These are phyloP conservation scores for Heliocidaris tuberculata DNA, from an alignment of 35 echinoderm and acorn worm genomes.

Conservation along the genomic window DNA sequence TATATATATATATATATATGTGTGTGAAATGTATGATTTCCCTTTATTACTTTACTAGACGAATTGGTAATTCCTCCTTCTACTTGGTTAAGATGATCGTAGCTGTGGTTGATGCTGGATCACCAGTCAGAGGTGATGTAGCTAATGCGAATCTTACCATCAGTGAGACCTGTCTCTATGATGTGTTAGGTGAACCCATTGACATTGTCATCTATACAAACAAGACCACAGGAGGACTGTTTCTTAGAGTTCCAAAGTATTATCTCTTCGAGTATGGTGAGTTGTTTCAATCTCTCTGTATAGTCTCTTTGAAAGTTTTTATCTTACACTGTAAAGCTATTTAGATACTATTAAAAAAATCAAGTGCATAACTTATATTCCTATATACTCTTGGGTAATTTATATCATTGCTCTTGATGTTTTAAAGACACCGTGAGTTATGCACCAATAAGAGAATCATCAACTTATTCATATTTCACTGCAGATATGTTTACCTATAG, in stretches of 20 bases:
- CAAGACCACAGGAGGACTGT: constrained; percentile 58
- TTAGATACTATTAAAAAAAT: too few relatives aligned
- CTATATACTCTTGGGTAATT: too few relatives aligned
- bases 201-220: constrained; percentile 48
- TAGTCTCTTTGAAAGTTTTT: too few relatives aligned
- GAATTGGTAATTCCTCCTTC: constrained; percentile 58
- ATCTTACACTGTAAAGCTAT: too few relatives aligned
- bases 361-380: too few relatives aligned
- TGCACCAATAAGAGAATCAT: too few relatives aligned
- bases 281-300: background rate
- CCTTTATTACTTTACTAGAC: background rate
- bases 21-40: background rate
- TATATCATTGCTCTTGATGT: too few relatives aligned
- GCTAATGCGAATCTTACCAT: constrained; percentile 59
- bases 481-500: too few relatives aligned
- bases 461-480: too few relatives aligned
- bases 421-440: too few relatives aligned
- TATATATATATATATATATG: too few relatives aligned
- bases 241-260: constrained; percentile 76
- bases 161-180: constrained; percentile 63
- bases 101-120: constrained; percentile 72
- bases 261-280: constrained; percentile 76
- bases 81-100: constrained; percentile 66
- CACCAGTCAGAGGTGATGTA: constrained; percentile 55
- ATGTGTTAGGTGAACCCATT: constrained; percentile 35